Base-by-base conservation (phyloP, 2,888 invertebrate genomes). In the Drosophila dives region DNA sequence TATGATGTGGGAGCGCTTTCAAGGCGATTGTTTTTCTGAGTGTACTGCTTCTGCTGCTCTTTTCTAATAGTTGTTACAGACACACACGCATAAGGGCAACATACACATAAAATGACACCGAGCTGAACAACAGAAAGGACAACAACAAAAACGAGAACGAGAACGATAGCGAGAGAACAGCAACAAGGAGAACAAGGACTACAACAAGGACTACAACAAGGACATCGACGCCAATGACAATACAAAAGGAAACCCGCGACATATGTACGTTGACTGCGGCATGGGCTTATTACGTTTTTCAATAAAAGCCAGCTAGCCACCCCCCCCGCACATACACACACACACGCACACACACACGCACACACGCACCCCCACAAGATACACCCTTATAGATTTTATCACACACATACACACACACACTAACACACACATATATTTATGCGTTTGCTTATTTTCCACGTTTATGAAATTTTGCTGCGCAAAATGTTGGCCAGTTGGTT, bases 31-130 rank as follows among this genome's bases (percentile, higher is more conserved):
- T 45, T 45, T 23, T 45, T 45, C 15, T 45, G 8, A 45, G 45
- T 45, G 45, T 45, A 2, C 23, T 20, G 15, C 20, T 45, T 64
- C 64, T 59, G 68, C 59, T 77, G 78, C 81, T 88, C 73, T 70
- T 86, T 81, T 86, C 84, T 86, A 89, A 89, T 82, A 84, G 87
- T 84, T 85, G 77, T 65, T 82, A 75, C 81, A 75, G 65, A 80
- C 62, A 77, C 69, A 82, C 58, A 78, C 72, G 72, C 75, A 60
- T 64, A 76, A 72, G 66, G 56, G 63, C 66, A 75, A 65, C 58
- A 65, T 32, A 63, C 63, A 63, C 71, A 71, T 55, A 56, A 45
- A 81, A 68, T 63, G 66, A 64, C 71, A 75, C 70, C 50, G 69
- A 78, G 77, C 73, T 67, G 26, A 72, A n/a, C 38, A 29, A 29